A percentile compares a stretch with the other conserved stretches of the same genome.
Evolutionary conservation across 2,888 invertebrate species (phyloP).

Genomic region (Embidobia sp.): DNA sequence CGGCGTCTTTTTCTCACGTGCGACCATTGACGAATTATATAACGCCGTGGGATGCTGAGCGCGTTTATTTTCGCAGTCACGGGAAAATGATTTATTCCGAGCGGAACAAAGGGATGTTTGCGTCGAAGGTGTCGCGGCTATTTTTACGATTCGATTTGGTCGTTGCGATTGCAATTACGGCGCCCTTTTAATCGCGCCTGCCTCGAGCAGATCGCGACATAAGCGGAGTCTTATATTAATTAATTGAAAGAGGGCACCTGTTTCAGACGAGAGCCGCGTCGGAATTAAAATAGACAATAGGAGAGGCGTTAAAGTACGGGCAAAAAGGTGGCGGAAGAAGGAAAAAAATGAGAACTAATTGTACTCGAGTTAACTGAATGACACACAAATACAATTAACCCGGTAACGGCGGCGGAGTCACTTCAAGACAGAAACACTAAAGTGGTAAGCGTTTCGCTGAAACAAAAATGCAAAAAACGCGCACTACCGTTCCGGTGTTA

Average conservation of each 20-base stretch:
- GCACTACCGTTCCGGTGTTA: conserved; percentile 20
- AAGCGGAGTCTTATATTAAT: conserved; percentile 7
- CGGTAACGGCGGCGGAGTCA: conserved; percentile 32
- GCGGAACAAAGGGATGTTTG: not conserved
- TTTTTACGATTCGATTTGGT: not conserved
- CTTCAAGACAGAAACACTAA: conserved; percentile 39
- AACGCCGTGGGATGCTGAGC: not conserved
- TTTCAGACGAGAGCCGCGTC: conserved; percentile 10
- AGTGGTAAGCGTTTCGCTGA: conserved; percentile 25
- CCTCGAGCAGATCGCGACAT: not conserved
- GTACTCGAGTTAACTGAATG: conserved; percentile 48
- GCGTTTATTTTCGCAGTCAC: conserved; percentile 4
- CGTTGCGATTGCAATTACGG: not conserved
- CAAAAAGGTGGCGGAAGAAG: not conserved
- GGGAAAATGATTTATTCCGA: not conserved
- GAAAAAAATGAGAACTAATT: conserved; percentile 34
- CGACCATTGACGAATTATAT: conserved; percentile 1
- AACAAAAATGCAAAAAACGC: conserved; percentile 43
- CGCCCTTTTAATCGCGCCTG: not conserved
- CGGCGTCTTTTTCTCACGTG: not conserved
- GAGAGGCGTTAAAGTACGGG: conserved; percentile 9
- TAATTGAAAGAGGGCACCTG: conserved; percentile 27
- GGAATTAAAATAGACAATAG: conserved; percentile 33
- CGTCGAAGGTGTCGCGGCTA: not conserved
- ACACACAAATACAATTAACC: conserved; percentile 51